Percentiles rank a stretch among this genome's conserved stretches.
Evolutionary conservation across 2,888 invertebrate genomes (phyloP).

Genomic region (Micoletzkya japonica): DNA sequence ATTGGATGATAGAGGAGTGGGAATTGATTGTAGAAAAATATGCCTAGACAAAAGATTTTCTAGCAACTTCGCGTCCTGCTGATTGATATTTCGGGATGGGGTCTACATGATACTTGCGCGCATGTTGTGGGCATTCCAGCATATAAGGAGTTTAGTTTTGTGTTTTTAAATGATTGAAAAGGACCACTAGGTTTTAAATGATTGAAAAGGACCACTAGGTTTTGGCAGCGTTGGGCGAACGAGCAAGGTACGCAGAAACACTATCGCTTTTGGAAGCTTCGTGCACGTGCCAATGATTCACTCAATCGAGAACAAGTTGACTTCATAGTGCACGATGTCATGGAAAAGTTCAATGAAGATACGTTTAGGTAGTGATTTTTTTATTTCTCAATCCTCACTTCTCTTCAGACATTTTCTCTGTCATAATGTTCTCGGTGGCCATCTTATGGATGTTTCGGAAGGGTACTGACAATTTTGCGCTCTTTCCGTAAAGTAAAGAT

Average conservation of each 20-base stretch:
- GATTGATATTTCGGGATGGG: not conserved
- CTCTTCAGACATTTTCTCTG: not conserved
- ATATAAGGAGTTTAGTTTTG: not conserved
- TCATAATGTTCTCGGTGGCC: not conserved
- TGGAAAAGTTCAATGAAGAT: not conserved
- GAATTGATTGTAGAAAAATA: too few species aligned
- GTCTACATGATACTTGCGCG: not conserved
- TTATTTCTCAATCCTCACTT: not conserved
- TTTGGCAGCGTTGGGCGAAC: not conserved
- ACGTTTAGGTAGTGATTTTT: not conserved
- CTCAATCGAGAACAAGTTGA: not conserved
- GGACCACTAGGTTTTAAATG: too few species aligned
- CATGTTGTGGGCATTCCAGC: not conserved
- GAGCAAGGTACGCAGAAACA: not conserved
- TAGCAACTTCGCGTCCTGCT: not conserved
- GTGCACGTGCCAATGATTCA: not conserved
- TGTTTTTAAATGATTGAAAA: too few species aligned
- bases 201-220: not conserved
- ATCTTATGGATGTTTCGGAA: too few species aligned
- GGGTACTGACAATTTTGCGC: too few species aligned
- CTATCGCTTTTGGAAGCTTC: not conserved
- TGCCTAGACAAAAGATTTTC: too few species aligned
- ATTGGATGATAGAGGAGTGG: not conserved
- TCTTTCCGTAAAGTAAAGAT: too few species aligned
- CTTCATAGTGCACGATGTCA: not conserved